Evolutionary conservation across 2,888 invertebrate species (phyloP).

Genomic region (Pollenia amentaria): DNA sequence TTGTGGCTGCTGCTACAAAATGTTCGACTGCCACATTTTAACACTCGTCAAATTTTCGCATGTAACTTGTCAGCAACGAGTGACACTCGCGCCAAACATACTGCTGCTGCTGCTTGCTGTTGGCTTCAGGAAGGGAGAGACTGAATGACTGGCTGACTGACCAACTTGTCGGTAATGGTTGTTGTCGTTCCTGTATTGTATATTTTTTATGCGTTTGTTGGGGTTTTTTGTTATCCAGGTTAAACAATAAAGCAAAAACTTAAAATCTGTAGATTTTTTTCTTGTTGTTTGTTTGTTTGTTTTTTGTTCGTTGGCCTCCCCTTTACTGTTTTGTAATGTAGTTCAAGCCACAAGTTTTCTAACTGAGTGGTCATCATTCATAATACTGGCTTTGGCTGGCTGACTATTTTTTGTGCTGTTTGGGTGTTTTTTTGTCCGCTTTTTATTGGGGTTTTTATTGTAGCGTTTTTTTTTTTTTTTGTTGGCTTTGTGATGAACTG

Average conservation of each 20-base stretch:
- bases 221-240: conserved; percentile 35
- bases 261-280: conserved; percentile 32
- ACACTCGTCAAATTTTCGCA: conserved; percentile 84
- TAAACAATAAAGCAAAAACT: conserved; percentile 10
- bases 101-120: conserved; percentile 65
- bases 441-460: background rate
- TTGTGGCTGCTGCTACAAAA: conserved; percentile 73
- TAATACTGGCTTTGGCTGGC: conserved; percentile 54
- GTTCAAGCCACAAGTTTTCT: conserved; percentile 68
- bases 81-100: conserved; percentile 77
- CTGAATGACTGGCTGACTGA: conserved; percentile 24
- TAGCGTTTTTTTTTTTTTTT: background rate
- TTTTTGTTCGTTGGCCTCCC: background rate
- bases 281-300: background rate
- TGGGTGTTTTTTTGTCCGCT: conserved; percentile 4
- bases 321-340: conserved; percentile 47
- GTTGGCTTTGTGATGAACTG: conserved; percentile 41
- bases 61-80: conserved; percentile 83
- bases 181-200: conserved; percentile 60
- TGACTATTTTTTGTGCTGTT: conserved; percentile 3
- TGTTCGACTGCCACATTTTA: conserved; percentile 75
- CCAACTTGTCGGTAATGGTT: conserved; percentile 59
- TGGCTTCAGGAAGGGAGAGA: conserved; percentile 62
- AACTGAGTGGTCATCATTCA: conserved; percentile 70
- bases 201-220: conserved; percentile 60